Percentiles rank a stretch among this genome's conserved stretches.
Evolutionary conservation across 2,888 invertebrate genomes (phyloP).

Genomic region (Tiliacea aurago): DNA sequence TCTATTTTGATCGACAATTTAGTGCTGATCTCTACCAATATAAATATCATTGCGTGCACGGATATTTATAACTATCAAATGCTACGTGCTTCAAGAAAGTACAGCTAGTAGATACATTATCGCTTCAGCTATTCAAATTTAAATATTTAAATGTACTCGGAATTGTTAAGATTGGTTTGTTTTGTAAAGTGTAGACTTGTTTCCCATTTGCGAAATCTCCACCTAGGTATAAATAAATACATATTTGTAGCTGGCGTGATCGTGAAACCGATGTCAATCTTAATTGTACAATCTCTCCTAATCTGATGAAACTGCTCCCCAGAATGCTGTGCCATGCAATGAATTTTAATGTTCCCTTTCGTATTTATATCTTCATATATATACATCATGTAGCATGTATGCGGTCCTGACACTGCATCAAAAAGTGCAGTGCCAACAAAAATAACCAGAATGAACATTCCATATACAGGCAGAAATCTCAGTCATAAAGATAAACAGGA

Average conservation of each 20-base stretch:
- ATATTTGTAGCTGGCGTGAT: slow-evolving; percentile 45
- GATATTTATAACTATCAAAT: slow-evolving; percentile 54
- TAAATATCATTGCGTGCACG: slow-evolving; percentile 46
- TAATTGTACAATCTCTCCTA: slow-evolving; percentile 63
- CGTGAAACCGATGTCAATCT: slow-evolving; percentile 63
- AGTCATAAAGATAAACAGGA: slow-evolving; percentile 69
- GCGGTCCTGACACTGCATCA: slow-evolving; percentile 32
- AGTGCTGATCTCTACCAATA: slow-evolving; percentile 45
- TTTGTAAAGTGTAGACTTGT: slow-evolving; percentile 28
- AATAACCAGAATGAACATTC: slow-evolving; percentile 40
- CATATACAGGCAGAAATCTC: slow-evolving; percentile 56
- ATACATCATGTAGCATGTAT: slow-evolving; percentile 20
- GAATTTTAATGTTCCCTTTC: slow-evolving; percentile 58
- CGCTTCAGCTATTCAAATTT: slow-evolving; percentile 45
- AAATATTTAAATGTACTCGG: slow-evolving; percentile 41
- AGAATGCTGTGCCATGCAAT: slow-evolving; percentile 45
- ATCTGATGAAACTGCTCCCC: slow-evolving; percentile 61
- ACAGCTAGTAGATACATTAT: slow-evolving; percentile 35
- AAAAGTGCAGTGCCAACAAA: slow-evolving; percentile 41
- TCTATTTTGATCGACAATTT: slow-evolving; percentile 52
- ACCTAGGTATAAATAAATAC: slow-evolving; percentile 42
- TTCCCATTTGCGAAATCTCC: slow-evolving; percentile 49
- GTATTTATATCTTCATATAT: slow-evolving; percentile 41
- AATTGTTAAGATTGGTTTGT: slow-evolving; percentile 36
- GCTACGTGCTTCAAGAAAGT: slow-evolving; percentile 55